Evolutionary conservation across 1,140 invertebrate species (phyloP).

Genomic region (Penaeus vannamei): DNA sequence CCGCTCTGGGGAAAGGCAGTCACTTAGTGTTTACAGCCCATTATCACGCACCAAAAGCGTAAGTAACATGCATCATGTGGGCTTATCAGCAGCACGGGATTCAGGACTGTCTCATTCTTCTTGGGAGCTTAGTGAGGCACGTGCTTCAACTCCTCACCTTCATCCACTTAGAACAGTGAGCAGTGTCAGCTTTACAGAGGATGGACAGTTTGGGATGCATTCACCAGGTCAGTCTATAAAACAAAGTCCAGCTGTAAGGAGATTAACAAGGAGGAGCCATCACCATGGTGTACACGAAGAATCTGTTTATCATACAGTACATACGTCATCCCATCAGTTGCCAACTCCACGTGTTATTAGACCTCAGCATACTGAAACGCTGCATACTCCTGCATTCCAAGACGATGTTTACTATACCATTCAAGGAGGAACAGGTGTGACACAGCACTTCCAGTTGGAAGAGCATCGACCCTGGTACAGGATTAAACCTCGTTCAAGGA

Average conservation of each 20-base stretch:
- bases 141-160: conserved; percentile 15
- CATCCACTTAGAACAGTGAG: conserved; percentile 29
- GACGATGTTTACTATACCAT: conserved; percentile 64
- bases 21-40: conserved; percentile 21
- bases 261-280: conserved; percentile 21
- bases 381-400: conserved; percentile 54
- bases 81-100: conserved; percentile 42
- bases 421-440: conserved; percentile 53
- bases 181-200: conserved; percentile 49
- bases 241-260: conserved; percentile 44
- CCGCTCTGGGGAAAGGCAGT: conserved; percentile 12
- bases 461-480: conserved; percentile 41
- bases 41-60: conserved; percentile 60
- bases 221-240: background rate
- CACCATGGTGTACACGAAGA: conserved; percentile 26
- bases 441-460: conserved; percentile 55
- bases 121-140: conserved; percentile 45
- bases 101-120: conserved; percentile 52
- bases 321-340: conserved; percentile 35
- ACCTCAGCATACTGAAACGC: conserved; percentile 6
- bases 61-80: conserved; percentile 43
- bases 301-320: conserved; percentile 56
- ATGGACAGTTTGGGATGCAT: conserved; percentile 11
- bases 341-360: background rate
- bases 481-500: background rate